Base-by-base conservation (phyloP, 2,888 invertebrate genomes). In the Ornithoptera alexandrae region DNA sequence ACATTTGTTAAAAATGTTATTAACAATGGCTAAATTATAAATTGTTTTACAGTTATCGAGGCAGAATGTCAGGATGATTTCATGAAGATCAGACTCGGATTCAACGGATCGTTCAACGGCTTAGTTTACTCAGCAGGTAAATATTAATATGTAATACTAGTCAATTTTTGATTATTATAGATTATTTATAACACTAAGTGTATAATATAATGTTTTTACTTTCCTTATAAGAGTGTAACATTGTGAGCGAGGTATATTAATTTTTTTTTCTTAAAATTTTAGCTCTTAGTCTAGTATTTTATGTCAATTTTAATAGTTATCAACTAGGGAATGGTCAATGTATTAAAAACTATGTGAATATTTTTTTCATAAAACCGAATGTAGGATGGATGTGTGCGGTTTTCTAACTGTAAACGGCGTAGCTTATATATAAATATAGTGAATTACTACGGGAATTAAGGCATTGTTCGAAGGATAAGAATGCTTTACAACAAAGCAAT, bases 51-150 rank as follows among this genome's bases (percentile, higher is more conserved):
- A 98, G 98, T 98, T 92, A 97, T 98, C 79, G 97, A 98, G 89
- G 98, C 98, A 0, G 98, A 98, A 86, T 98, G 98, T 79, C 98
- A 98, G 87, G 98, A 98, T 83, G 98, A 98, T 87, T 97, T 97
- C 85, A 98, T 98, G 98, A 98, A 98, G 88, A 98, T 98, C 72
- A 93, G 97, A 73, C 96, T 98, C 62, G 97, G 97, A 3, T 98
- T 98, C 88, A 98, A 98, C 86, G 98, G 98, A 22, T 96, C 97
- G 0, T 98, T 98, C 81, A 94, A 94, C 30, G 98, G 98, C 60
- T 92, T 98, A 60, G 95, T 98, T 39, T 98, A 98, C 89, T 98
- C 97, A 0, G 97, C 98, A 82, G 97, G 96, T 96, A 89, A 92
- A 22, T 22, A 20, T 58, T 15, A n/a, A 30, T 30, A 5, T 30